phyloP scores from a whole-genome alignment of 2,797 vertebrate genomes.

The Erethizon dorsatum region DNA sequence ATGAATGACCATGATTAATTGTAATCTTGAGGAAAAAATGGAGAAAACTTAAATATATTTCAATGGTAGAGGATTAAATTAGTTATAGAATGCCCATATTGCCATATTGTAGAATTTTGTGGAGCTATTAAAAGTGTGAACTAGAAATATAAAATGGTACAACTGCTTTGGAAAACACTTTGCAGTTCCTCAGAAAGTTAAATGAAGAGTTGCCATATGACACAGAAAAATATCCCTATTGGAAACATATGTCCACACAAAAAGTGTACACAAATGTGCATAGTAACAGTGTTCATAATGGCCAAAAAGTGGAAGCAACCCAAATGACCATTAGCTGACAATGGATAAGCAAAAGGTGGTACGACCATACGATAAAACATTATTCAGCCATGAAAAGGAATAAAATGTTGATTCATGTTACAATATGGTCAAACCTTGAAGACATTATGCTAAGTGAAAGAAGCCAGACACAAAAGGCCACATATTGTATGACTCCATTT shows the following conservation, averaged over 20 bases:
- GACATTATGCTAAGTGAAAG: not conserved
- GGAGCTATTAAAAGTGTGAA: conserved; percentile 20
- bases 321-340: not conserved
- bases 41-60: conserved; percentile 49
- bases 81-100: conserved; percentile 39
- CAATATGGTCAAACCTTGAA: not conserved
- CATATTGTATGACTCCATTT: not conserved
- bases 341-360: not conserved
- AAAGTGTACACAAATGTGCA: not conserved
- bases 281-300: not conserved
- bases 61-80: conserved; percentile 8
- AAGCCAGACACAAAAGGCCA: not conserved
- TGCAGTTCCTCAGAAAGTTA: conserved; percentile 1
- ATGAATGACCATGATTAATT: conserved; percentile 43
- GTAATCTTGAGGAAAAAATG: conserved; percentile 27
- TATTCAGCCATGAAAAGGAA: not conserved
- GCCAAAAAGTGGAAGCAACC: not conserved
- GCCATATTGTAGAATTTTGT: conserved; percentile 8
- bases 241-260: not conserved
- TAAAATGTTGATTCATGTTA: not conserved
- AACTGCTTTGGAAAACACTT: conserved; percentile 18
- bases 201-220: not conserved
- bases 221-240: not conserved
- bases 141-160: not conserved
- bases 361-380: not conserved